A percentile compares a stretch with the other conserved stretches of the same genome.
Evolutionary conservation across 1,140 invertebrate species (phyloP).

Genomic region (Euwallacea similis): DNA sequence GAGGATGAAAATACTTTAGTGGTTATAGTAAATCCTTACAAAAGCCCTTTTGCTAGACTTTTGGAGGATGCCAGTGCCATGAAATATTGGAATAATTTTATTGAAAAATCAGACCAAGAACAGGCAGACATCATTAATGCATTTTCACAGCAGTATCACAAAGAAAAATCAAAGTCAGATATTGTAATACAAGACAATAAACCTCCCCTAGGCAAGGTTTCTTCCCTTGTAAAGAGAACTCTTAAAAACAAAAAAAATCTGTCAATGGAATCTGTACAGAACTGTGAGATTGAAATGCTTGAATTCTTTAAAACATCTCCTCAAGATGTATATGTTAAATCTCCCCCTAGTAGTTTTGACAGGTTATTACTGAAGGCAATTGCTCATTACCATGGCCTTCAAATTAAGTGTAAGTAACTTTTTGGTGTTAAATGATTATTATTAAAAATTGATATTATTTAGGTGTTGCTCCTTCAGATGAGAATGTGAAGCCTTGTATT

Average conservation of each 20-base stretch:
- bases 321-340: constrained; percentile 39
- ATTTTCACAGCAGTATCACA: constrained; percentile 35
- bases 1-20: constrained; percentile 37
- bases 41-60: constrained; percentile 44
- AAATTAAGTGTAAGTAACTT: constrained; percentile 42
- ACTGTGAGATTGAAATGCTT: constrained; percentile 44
- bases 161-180: constrained; percentile 1
- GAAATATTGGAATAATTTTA: constrained; percentile 46
- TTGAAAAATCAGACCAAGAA: constrained; percentile 45
- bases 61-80: constrained; percentile 44
- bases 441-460: constrained; percentile 20
- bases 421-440: constrained; percentile 1
- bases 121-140: constrained; percentile 42
- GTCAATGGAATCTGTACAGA: constrained; percentile 40
- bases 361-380: constrained; percentile 47
- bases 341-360: constrained; percentile 46
- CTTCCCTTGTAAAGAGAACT: constrained; percentile 40
- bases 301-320: constrained; percentile 45
- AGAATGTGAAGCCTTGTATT: constrained; percentile 36
- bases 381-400: constrained; percentile 47
- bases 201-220: constrained; percentile 35
- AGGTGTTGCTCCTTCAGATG: constrained; percentile 34
- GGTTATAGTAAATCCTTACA: constrained; percentile 43
- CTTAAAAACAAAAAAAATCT: constrained; percentile 45
- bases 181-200: neutral